Evolutionary conservation across 37 sponge, comb jelly and placozoan species (phyloP), one percentile per base, ranked within the genome.

Genomic region (Cliona cf. orientalis): DNA sequence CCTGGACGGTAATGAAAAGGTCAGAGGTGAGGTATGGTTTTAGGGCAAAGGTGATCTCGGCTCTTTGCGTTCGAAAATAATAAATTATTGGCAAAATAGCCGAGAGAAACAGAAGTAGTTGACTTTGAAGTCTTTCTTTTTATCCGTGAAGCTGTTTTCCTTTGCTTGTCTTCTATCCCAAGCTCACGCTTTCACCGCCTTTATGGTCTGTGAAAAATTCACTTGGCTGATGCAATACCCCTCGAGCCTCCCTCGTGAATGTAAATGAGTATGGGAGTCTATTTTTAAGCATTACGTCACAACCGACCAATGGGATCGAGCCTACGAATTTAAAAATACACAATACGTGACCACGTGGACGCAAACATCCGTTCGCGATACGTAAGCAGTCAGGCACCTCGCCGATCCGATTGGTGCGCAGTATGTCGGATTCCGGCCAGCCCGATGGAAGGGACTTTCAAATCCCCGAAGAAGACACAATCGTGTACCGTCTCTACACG

Each of bases 141-240:
- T n/a, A n/a, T n/a, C n/a, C n/a, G n/a, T n/a, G n/a, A n/a, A n/a
- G n/a, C n/a, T n/a, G n/a, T n/a, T n/a, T n/a, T n/a, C n/a, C n/a
- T n/a, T n/a, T n/a, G n/a, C n/a, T n/a, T n/a, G n/a, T n/a, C n/a
- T n/a, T n/a, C n/a, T n/a, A n/a, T n/a, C n/a, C n/a, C n/a, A 67
- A 67, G 36, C 37, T 35, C 68, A 67, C 33, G 32, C 36, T 31
- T 32, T 67, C 14, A 67, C 9, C 19, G 17, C 5, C 32, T 17
- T 32, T 6, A 37, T 32, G 6, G 40, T 61, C 39, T 4, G 68
- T 67, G 39, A 67, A 37, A 40, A 67, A 40, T 71, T 71, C 26
- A 38, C 14, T 32, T 71, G 72, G 82, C 82, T 81, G 82, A 81
- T 81, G 82, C 82, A 81, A 81, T 71, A 71, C 68, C 58, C n/a